phyloP scores from a whole-genome alignment of 2,797 vertebrate genomes.

The Brotogeris chrysoptera region DNA sequence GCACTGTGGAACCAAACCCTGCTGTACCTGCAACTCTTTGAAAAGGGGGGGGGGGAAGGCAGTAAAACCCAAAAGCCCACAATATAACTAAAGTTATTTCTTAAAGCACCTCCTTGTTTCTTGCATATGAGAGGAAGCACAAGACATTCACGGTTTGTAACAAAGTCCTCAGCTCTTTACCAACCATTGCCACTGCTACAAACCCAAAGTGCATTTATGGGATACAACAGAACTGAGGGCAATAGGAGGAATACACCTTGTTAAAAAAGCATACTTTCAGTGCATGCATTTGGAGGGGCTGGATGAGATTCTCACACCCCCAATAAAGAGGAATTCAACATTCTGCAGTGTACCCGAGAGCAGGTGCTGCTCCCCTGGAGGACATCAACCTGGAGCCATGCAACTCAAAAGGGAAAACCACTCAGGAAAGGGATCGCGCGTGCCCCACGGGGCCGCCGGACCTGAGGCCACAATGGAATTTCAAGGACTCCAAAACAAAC shows the following conservation, averaged over 20 bases:
- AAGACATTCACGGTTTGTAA: slow-evolving; percentile 71
- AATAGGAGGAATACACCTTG: slow-evolving; percentile 44
- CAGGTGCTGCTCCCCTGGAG: slow-evolving; percentile 27
- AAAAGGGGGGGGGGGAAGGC: neutral
- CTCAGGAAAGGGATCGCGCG: neutral
- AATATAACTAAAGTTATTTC: slow-evolving; percentile 50
- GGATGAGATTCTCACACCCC: slow-evolving; percentile 47
- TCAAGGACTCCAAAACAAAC: neutral
- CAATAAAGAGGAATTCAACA: slow-evolving; percentile 38
- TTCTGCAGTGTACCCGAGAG: slow-evolving; percentile 46
- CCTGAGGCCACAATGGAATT: neutral
- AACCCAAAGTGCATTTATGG: slow-evolving; percentile 75
- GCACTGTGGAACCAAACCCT: slow-evolving; percentile 64
- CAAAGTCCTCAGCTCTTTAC: slow-evolving; percentile 66
- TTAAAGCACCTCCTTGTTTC: slow-evolving; percentile 75
- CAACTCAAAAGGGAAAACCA: neutral
- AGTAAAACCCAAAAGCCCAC: slow-evolving; percentile 60
- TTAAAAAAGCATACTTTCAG: slow-evolving; percentile 57
- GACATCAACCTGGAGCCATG: slow-evolving; percentile 16
- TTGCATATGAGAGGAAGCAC: slow-evolving; percentile 70
- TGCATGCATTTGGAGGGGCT: slow-evolving; percentile 57
- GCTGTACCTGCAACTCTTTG: slow-evolving; percentile 62
- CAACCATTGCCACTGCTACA: slow-evolving; percentile 65
- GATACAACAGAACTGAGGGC: slow-evolving; percentile 66
- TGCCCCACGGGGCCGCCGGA: neutral